A percentile compares a stretch with the other conserved stretches of the same genome.
phyloP scores from a whole-genome alignment of 2,113 vertebrate genomes.

The Psittacara wagleri region DNA sequence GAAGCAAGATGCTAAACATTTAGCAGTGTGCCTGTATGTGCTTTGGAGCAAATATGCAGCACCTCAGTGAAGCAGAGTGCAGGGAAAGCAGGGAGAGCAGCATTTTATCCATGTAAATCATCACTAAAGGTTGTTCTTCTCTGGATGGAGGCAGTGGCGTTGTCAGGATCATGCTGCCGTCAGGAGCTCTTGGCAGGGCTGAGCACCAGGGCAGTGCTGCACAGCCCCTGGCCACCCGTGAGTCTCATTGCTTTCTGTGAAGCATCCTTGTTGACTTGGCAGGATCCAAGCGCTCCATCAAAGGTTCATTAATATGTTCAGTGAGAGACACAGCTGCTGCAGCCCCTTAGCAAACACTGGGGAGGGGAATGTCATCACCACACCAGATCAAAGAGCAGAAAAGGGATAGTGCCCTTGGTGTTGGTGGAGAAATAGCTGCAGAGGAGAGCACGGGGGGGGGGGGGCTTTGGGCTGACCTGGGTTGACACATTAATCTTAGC shows the following conservation, averaged over 20 bases:
- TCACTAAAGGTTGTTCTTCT: background rate
- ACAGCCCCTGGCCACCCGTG: background rate
- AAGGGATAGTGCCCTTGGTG: fast-evolving
- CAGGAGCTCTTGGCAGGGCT: background rate
- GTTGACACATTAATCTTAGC: background rate
- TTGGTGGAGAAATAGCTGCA: background rate
- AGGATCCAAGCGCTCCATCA: background rate
- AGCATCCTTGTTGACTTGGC: slow-evolving; percentile 10
- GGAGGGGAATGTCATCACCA: background rate
- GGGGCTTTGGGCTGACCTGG: background rate
- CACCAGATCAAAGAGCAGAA: background rate
- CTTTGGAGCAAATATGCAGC: background rate
- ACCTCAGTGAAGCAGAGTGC: fast-evolving
- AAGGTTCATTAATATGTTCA: background rate
- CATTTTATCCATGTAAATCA: background rate
- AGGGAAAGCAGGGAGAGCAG: background rate
- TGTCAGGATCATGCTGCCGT: background rate
- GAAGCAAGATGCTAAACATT: background rate
- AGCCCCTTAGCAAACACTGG: background rate
- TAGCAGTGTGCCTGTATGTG: fast-evolving
- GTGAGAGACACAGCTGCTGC: background rate
- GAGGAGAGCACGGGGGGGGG: background rate
- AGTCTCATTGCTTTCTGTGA: background rate
- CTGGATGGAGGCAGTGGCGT: background rate
- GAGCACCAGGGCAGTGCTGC: background rate